phyloP scores from a whole-genome alignment of 1,140 invertebrate genomes.

The Drosophila pandora region DNA sequence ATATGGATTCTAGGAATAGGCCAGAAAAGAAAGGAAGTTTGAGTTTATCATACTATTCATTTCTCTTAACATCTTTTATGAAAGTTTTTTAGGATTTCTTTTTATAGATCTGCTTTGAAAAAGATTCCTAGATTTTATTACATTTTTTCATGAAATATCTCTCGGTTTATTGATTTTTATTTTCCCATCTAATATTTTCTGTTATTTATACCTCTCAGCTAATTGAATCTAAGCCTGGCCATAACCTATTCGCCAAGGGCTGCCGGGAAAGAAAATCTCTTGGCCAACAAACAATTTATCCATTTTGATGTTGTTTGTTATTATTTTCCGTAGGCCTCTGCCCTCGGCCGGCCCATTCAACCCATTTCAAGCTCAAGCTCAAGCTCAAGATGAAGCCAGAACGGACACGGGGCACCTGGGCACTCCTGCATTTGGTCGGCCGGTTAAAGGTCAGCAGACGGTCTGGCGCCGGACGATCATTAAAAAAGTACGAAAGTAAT shows the following conservation, averaged over 20 bases:
- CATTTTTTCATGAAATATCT: too few relatives aligned
- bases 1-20: conserved; percentile 19
- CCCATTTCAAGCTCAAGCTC: conserved; percentile 26
- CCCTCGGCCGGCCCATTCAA: conserved; percentile 35
- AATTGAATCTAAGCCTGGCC: conserved; percentile 13
- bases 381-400: not conserved
- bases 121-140: too few relatives aligned
- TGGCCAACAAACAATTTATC: conserved; percentile 51
- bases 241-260: conserved; percentile 11
- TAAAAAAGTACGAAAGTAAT: conserved; percentile 73
- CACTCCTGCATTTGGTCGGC: conserved; percentile 36
- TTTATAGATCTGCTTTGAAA: not conserved
- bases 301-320: conserved; percentile 46
- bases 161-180: conserved; percentile 21
- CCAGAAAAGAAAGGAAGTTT: conserved; percentile 19
- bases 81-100: not conserved
- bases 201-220: conserved; percentile 10
- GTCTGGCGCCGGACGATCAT: conserved; percentile 70
- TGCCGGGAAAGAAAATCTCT: conserved; percentile 4
- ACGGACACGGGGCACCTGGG: not conserved
- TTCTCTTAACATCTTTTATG: conserved; percentile 2
- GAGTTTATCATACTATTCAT: not conserved
- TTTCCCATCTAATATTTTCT: conserved; percentile 10
- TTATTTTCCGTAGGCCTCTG: conserved; percentile 20
- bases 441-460: conserved; percentile 76